phyloP scores from a whole-genome alignment of 2,797 vertebrate species.

The Strix occidentalis region DNA sequence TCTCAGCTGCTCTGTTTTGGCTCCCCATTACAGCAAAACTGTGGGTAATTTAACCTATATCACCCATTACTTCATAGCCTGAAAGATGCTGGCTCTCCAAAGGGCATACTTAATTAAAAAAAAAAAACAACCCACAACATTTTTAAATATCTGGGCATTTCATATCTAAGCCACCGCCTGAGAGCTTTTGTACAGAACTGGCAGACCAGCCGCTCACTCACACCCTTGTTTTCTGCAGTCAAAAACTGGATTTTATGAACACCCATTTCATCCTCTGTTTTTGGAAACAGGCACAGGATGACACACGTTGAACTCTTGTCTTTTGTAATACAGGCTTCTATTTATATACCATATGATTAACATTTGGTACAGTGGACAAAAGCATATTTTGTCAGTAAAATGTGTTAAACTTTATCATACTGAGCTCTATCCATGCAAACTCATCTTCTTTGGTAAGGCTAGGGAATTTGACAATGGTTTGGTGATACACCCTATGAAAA shows the following conservation, averaged over 20 bases:
- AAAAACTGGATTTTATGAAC: slow-evolving; percentile 5
- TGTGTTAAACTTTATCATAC: not conserved
- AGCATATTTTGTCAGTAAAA: not conserved
- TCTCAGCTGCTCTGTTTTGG: not conserved
- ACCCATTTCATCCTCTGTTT: not conserved
- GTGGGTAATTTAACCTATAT: not conserved
- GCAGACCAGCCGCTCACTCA: not conserved
- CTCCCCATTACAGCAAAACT: not conserved
- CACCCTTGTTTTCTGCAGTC: not conserved
- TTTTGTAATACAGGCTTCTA: not conserved
- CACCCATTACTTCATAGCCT: not conserved
- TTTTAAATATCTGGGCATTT: not conserved
- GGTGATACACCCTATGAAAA: not conserved
- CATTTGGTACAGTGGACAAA: not conserved
- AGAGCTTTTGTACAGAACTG: not conserved
- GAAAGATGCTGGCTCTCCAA: not conserved
- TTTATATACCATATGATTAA: not conserved
- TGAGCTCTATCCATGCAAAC: not conserved
- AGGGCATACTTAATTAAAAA: not conserved
- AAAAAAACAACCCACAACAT: not conserved
- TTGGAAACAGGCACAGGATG: not conserved
- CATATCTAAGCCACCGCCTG: not conserved
- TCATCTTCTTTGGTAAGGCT: not conserved
- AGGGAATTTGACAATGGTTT: not conserved
- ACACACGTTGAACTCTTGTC: not conserved